These are phyloP conservation scores for Theodoxus fluviatilis DNA, from an alignment of 2,888 invertebrate species.

Conservation along the genomic window DNA sequence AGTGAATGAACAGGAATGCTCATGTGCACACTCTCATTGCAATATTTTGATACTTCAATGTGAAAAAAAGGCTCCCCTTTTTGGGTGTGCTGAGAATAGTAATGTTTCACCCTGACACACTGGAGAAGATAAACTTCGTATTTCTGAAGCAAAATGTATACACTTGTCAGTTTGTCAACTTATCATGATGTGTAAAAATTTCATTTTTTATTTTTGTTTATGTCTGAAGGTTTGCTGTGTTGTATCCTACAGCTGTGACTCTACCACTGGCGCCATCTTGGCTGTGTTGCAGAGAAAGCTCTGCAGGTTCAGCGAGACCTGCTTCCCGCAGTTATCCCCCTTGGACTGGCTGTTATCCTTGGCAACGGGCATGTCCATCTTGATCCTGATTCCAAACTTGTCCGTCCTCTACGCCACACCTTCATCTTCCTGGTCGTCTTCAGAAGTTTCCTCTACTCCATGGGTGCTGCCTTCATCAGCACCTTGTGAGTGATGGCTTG, in stretches of 20 bases:
- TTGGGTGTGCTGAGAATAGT: too few relatives aligned
- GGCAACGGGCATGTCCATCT: slow-evolving; percentile 33
- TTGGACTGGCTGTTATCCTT: slow-evolving; percentile 37
- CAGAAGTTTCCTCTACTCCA: slow-evolving; percentile 46
- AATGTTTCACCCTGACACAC: too few relatives aligned
- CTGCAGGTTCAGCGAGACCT: slow-evolving; percentile 34
- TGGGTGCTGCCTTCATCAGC: slow-evolving; percentile 43
- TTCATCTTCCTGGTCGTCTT: slow-evolving; percentile 45
- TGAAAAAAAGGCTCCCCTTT: too few relatives aligned
- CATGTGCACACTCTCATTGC: too few relatives aligned
- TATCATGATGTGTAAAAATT: not conserved
- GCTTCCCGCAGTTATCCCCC: slow-evolving; percentile 45
- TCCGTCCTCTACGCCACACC: slow-evolving; percentile 25
- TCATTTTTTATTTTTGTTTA: not conserved
- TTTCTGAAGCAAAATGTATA: not conserved
- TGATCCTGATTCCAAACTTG: slow-evolving; percentile 25
- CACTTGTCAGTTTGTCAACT: not conserved
- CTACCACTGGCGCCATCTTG: too few relatives aligned
- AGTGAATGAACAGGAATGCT: too few relatives aligned
- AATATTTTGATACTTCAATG: too few relatives aligned
- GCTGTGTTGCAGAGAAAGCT: not conserved
- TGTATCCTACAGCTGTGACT: slow-evolving; percentile 35
- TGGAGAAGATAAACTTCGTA: too few relatives aligned
- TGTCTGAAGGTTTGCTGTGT: not conserved
- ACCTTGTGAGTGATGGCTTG: slow-evolving; percentile 40